These are phyloP conservation scores for Ictidomys tridecemlineatus DNA, from an alignment of 2,113 vertebrate genomes.

Conservation along the genomic window DNA sequence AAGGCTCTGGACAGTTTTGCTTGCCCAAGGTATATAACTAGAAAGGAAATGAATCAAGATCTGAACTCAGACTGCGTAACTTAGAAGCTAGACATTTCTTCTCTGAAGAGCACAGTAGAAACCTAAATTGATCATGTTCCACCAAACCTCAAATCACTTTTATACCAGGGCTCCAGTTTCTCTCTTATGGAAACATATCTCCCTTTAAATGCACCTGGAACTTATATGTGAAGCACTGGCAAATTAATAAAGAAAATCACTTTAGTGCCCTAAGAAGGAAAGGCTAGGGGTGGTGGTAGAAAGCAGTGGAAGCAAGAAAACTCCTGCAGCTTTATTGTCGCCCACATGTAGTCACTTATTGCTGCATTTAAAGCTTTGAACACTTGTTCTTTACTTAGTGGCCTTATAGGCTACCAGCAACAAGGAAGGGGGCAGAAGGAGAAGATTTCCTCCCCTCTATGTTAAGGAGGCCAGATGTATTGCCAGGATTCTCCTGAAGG, in stretches of 20 bases:
- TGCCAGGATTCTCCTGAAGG: not conserved
- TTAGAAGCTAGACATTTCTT: not conserved
- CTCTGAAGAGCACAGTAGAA: not conserved
- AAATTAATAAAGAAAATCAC: constrained; percentile 67
- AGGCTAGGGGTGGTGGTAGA: not conserved
- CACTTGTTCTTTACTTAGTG: not conserved
- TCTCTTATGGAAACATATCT: constrained; percentile 8
- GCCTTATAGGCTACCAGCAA: not conserved
- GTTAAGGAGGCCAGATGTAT: not conserved
- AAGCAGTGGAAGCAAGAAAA: not conserved
- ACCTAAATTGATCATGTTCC: not conserved
- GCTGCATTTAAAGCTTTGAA: not conserved
- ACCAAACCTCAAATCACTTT: constrained; percentile 20
- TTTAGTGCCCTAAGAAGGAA: not conserved
- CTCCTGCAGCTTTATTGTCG: not conserved
- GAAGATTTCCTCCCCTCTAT: not conserved
- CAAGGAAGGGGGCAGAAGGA: not conserved
- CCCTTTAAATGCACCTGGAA: constrained; percentile 34
- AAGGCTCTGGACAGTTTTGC: not conserved
- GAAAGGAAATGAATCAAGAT: not conserved
- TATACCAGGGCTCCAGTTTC: not conserved
- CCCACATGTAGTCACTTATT: not conserved
- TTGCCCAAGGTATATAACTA: not conserved
- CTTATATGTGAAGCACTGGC: not conserved
- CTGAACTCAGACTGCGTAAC: not conserved